These are phyloP conservation scores for Subanguina moxae DNA, from an alignment of 1,140 invertebrate genomes.

Conservation along the genomic window DNA sequence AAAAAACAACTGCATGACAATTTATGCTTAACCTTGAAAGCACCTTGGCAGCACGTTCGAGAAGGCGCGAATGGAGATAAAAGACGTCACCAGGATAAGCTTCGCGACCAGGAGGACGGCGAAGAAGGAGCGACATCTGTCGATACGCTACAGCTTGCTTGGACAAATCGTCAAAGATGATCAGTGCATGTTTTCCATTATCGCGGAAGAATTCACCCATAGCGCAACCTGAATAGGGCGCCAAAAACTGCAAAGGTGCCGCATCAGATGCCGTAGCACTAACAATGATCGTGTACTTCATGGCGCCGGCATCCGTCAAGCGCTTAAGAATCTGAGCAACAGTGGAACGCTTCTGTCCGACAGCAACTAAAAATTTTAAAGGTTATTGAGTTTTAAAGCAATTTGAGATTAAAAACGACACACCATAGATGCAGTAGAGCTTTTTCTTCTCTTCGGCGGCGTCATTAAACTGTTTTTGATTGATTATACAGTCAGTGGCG, in stretches of 20 bases:
- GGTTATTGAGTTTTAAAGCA: slow-evolving; percentile 38
- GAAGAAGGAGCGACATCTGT: slow-evolving; percentile 97
- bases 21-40: slow-evolving; percentile 68
- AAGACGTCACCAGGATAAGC: slow-evolving; percentile 99
- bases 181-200: slow-evolving; percentile 97
- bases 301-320: slow-evolving; percentile 86
- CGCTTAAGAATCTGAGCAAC: slow-evolving; percentile 98
- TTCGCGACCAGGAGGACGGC: slow-evolving; percentile 99
- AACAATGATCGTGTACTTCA: slow-evolving; percentile 64
- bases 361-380: slow-evolving; percentile 71
- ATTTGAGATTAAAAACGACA: no score
- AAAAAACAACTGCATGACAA: neutral
- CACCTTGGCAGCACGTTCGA: slow-evolving; percentile 99
- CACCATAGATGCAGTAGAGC: slow-evolving; percentile 99
- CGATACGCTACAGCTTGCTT: slow-evolving; percentile 99
- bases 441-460: slow-evolving; percentile 91
- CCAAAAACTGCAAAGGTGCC: slow-evolving; percentile 95
- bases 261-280: slow-evolving; percentile 88
- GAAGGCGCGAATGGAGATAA: slow-evolving; percentile 96
- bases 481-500: slow-evolving; percentile 99
- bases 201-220: slow-evolving; percentile 99
- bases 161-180: slow-evolving; percentile 99
- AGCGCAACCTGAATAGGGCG: slow-evolving; percentile 97
- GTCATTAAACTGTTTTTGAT: slow-evolving; percentile 97
- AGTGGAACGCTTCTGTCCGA: slow-evolving; percentile 98